These are phyloP conservation scores for Parotia lawesii DNA, from an alignment of 2,113 vertebrate species.

Conservation along the genomic window DNA sequence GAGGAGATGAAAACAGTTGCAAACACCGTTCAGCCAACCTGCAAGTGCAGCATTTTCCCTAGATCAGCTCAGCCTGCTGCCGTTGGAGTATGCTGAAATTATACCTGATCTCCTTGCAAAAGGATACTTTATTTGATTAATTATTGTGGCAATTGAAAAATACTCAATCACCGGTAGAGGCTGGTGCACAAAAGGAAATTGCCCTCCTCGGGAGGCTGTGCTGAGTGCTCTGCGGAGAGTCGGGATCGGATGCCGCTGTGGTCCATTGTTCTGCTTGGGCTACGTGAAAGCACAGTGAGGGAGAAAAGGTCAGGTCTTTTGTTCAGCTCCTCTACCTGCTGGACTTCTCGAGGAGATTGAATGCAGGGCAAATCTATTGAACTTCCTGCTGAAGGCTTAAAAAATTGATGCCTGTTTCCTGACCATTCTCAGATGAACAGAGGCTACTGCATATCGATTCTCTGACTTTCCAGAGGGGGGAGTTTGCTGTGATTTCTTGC, in stretches of 20 bases:
- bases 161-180: neutral
- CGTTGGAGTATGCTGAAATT: slow-evolving; percentile 29
- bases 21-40: neutral
- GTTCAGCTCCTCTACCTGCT: neutral
- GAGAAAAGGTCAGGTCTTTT: slow-evolving; percentile 38
- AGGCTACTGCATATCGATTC: neutral
- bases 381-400: slow-evolving; percentile 25
- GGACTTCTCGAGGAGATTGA: neutral
- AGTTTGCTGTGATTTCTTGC: neutral
- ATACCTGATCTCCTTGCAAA: slow-evolving; percentile 21
- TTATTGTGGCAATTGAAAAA: neutral
- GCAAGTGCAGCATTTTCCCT: neutral
- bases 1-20: neutral
- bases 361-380: slow-evolving; percentile 29
- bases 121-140: slow-evolving; percentile 48
- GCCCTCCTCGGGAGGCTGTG: neutral
- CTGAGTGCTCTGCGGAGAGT: neutral
- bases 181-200: slow-evolving; percentile 34
- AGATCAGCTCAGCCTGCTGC: neutral
- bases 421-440: neutral
- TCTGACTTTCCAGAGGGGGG: neutral
- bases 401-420: slow-evolving; percentile 50
- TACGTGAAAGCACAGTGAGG: neutral
- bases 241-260: neutral
- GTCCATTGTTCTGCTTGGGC: slow-evolving; percentile 7